Conservation (phyloP, 2,797 vertebrate genomes). For the Pelochelys cantorii region DNA sequence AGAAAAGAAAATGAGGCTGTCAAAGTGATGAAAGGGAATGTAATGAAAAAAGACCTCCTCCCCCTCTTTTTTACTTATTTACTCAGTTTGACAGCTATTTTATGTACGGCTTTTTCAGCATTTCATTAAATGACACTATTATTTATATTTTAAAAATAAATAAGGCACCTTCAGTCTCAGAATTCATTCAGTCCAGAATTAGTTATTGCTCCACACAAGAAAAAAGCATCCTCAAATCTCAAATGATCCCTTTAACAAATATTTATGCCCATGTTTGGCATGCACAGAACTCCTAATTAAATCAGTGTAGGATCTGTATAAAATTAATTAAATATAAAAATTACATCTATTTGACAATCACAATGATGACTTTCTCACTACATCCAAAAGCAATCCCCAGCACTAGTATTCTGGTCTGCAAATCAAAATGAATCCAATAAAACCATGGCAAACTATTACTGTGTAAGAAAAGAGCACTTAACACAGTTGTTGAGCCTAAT, state of each 20-base stretch:
- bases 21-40: not conserved
- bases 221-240: not conserved
- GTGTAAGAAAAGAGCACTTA: not conserved
- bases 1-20: not conserved
- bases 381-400: not conserved
- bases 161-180: not conserved
- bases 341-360: not conserved
- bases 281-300: not conserved
- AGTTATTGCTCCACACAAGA: not conserved
- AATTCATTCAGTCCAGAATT: not conserved
- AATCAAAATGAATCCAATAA: not conserved
- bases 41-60: no score
- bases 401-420: not conserved
- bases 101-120: not conserved
- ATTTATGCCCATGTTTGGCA: not conserved
- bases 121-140: not conserved
- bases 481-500: not conserved
- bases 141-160: constrained; percentile 15
- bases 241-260: not conserved
- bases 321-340: not conserved
- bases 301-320: not conserved
- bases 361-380: not conserved
- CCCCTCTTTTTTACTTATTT: no score
- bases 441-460: not conserved
- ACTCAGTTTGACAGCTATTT: not conserved